Evolutionary conservation across 1,140 invertebrate species (phyloP).

Genomic region (Drosophila repleta): DNA sequence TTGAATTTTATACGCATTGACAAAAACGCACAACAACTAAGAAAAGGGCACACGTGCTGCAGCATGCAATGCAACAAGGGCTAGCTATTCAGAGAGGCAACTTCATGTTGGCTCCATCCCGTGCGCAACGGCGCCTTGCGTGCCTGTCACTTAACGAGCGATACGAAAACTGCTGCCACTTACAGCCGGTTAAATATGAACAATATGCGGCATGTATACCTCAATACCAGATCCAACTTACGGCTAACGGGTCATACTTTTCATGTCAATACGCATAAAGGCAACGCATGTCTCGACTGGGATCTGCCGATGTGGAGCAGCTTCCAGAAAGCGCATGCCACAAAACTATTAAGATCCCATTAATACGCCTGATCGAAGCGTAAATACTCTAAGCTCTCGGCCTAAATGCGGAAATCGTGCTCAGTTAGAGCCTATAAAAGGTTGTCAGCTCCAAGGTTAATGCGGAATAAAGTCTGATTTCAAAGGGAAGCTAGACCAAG

Average conservation of each 20-base stretch:
- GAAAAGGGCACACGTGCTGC: slow-evolving; percentile 54
- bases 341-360: slow-evolving; percentile 20
- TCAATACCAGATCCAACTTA: slow-evolving; percentile 31
- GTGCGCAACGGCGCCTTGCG: slow-evolving; percentile 65
- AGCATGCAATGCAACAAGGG: slow-evolving; percentile 19
- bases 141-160: slow-evolving; percentile 70
- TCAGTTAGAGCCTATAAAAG: too few species aligned
- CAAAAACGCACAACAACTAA: slow-evolving; percentile 29
- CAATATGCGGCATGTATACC: slow-evolving; percentile 55
- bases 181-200: slow-evolving; percentile 55
- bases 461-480: too few species aligned
- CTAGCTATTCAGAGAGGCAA: slow-evolving; percentile 13
- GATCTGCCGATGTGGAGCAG: slow-evolving; percentile 50
- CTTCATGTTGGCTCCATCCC: neutral
- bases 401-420: too few species aligned
- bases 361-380: neutral
- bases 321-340: slow-evolving; percentile 61
- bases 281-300: slow-evolving; percentile 36
- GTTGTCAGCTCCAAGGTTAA: too few species aligned
- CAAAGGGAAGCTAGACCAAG: too few species aligned
- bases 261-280: slow-evolving; percentile 75
- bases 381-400: slow-evolving; percentile 25
- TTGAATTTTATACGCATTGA: slow-evolving; percentile 69
- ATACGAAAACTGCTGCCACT: slow-evolving; percentile 44
- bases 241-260: slow-evolving; percentile 62